A percentile compares a stretch with the other conserved stretches of the same genome.
These are phyloP conservation scores for Steinernema scapterisci DNA, from an alignment of 2,888 invertebrate genomes.

Conservation along the genomic window DNA sequence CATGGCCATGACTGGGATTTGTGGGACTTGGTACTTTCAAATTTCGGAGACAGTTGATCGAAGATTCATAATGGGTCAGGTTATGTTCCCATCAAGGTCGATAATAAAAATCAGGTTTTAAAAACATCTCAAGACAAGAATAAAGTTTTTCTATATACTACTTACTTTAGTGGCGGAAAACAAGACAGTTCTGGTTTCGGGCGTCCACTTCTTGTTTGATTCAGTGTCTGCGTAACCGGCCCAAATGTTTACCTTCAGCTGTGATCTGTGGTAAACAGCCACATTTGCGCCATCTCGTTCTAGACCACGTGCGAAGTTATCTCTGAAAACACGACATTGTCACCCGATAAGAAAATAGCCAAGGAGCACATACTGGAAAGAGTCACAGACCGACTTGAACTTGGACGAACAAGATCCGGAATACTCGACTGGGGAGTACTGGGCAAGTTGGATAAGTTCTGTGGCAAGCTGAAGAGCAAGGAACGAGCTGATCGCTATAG, in stretches of 20 bases:
- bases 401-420: not conserved
- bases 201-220: conserved; percentile 65
- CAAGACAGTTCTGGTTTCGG: conserved; percentile 68
- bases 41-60: too few species aligned
- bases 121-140: too few species aligned
- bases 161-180: conserved; percentile 69
- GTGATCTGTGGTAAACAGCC: conserved; percentile 68
- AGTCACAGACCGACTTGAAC: not conserved
- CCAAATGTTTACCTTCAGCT: conserved; percentile 69
- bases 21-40: too few species aligned
- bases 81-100: too few species aligned
- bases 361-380: not conserved
- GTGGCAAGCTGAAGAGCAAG: conserved; percentile 8
- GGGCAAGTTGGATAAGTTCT: conserved; percentile 7
- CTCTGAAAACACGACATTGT: conserved; percentile 49
- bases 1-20: too few species aligned
- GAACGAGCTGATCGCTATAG: conserved; percentile 3
- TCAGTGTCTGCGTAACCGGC: conserved; percentile 69
- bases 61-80: too few species aligned
- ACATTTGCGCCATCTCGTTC: conserved; percentile 69
- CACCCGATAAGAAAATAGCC: too few species aligned
- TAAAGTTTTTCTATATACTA: too few species aligned
- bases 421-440: not conserved
- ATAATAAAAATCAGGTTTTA: too few species aligned
- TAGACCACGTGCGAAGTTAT: conserved; percentile 66